Evolutionary conservation across 1,140 invertebrate genomes (phyloP), one percentile per base, ranked within the genome.

Genomic region (Cydia splendana): DNA sequence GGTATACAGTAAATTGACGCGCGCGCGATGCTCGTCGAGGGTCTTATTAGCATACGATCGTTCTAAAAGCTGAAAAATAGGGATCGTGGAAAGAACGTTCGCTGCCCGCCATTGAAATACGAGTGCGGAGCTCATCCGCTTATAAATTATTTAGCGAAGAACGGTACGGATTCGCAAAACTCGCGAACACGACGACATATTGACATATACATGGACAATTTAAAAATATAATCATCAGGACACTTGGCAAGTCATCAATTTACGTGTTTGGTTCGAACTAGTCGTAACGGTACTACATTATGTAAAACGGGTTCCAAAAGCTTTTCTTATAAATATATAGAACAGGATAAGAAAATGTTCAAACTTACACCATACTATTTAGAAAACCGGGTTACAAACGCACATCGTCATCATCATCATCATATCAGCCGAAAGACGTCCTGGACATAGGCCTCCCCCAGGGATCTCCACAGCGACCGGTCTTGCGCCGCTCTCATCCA

Each of bases 1-100:
- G 18, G 6, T 71, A 42, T 67, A n/a, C 67, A 38, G 67, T 20
- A 10, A 75, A 69, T 65, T 71, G 45, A 45, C 13, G 69, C 75
- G 34, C 75, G 42, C 28, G 4, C 12, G 75, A 34, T 67, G 74
- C 74, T 82, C 82, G 77, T 38, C 53, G 78, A 76, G 76, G 74
- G 77, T 78, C 81, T 82, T 87, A 85, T 87, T 85, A 87, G 81
- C 81, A 87, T 85, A 81, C 82, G 78, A 86, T 86, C 71, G 79
- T 83, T 79, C 75, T 79, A 78, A 83, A 84, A 85, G 80, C 79
- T 82, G 81, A 82, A 85, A 84, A 87, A 83, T 82, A 81, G 65
- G 81, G 75, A 79, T 76, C 75, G 65, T 76, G 65, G 78, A 83
- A 81, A 81, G 80, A 82, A 76, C 57, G 79, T 75, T 53, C 73